These are phyloP conservation scores for Acinonyx jubatus DNA, from an alignment of 2,113 vertebrate genomes.

Conservation along the genomic window DNA sequence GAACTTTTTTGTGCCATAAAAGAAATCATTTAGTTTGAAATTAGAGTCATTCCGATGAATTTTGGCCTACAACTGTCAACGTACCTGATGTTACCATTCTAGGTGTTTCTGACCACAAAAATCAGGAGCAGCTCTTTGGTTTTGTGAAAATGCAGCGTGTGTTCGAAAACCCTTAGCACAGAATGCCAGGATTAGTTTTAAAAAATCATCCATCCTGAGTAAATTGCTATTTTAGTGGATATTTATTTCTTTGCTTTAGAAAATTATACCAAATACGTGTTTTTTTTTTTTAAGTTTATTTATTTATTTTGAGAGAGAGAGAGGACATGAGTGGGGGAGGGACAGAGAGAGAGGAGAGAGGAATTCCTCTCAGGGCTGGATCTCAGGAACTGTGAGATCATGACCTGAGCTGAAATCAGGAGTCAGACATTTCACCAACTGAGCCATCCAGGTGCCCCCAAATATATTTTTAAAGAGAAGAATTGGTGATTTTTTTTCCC, in stretches of 20 bases:
- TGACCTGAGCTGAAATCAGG: too few species aligned
- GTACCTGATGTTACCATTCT: not conserved
- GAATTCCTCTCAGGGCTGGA: too few species aligned
- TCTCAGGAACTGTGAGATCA: too few species aligned
- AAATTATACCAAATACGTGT: not conserved
- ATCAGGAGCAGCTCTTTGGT: not conserved
- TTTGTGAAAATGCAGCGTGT: not conserved
- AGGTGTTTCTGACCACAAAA: not conserved
- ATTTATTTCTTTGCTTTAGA: not conserved
- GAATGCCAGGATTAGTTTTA: not conserved
- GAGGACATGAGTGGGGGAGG: too few species aligned
- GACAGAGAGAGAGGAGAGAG: too few species aligned
- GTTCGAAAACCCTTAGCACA: not conserved
- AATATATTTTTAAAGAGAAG: conserved; percentile 27
- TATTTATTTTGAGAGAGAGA: too few species aligned
- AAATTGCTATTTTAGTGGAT: not conserved
- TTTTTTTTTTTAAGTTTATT: too few species aligned
- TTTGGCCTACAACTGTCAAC: not conserved
- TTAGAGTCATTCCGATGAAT: not conserved
- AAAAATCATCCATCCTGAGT: not conserved
- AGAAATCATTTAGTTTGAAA: not conserved
- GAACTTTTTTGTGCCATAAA: not conserved
- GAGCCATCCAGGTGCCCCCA: not conserved
- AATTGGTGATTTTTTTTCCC: not conserved
- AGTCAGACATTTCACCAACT: too few species aligned